phyloP scores from a whole-genome alignment of 2,113 vertebrate species.

The Ondatra zibethicus region DNA sequence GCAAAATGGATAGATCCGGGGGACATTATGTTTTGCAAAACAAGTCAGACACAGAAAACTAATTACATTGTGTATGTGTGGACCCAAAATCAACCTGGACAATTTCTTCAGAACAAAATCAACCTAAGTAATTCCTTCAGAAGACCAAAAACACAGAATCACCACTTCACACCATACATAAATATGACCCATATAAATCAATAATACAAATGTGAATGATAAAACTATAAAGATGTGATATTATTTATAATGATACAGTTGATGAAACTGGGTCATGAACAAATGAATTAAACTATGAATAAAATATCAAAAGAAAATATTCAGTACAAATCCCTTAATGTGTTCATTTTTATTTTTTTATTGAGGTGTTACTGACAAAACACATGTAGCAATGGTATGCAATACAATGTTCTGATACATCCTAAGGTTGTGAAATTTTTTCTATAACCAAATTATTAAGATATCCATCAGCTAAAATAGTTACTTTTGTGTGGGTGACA shows the following conservation, averaged over 20 bases:
- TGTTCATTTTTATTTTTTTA: neutral
- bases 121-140: neutral
- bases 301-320: conserved; percentile 7
- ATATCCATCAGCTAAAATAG: neutral
- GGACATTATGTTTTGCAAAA: neutral
- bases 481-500: neutral
- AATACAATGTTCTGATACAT: neutral
- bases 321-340: neutral
- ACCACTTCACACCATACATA: neutral
- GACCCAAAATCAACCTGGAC: neutral
- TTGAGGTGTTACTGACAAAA: neutral
- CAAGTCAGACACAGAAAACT: neutral
- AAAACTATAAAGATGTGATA: neutral
- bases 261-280: neutral
- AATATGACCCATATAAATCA: neutral
- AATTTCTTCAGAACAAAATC: no score
- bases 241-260: neutral
- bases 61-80: neutral
- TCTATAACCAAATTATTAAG: neutral
- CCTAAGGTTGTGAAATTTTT: neutral
- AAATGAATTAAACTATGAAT: neutral
- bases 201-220: neutral
- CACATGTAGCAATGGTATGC: no score
- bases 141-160: neutral
- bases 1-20: neutral